Conservation (phyloP, 1,140 invertebrate genomes). For the Dendroctonus valens region DNA sequence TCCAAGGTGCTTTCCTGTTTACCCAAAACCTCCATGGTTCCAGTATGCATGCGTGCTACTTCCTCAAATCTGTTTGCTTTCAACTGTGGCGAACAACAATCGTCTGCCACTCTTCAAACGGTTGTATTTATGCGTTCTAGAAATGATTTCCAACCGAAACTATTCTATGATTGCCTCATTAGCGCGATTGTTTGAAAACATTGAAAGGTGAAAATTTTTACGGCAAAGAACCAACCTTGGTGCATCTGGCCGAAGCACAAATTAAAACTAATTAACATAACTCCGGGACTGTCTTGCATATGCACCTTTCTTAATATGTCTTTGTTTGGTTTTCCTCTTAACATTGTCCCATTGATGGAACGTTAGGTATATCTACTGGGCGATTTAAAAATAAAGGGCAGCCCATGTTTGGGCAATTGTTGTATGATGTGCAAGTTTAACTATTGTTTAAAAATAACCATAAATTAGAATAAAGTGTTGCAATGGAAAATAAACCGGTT, state of each 20-base stretch:
- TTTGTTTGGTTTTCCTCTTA: conserved; percentile 29
- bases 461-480: not conserved
- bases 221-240: conserved; percentile 1
- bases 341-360: conserved; percentile 26
- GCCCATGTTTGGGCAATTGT: not conserved
- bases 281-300: conserved; percentile 24
- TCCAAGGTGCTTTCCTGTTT: conserved; percentile 19
- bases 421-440: not conserved
- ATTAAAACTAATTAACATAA: conserved; percentile 35
- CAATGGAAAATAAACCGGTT: not conserved
- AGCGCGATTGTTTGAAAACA: not conserved
- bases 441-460: not conserved
- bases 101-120: not conserved
- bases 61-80: conserved; percentile 20
- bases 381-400: conserved; percentile 1
- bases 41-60: conserved; percentile 12
- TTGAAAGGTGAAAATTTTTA: conserved; percentile 15
- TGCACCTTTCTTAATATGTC: conserved; percentile 30
- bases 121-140: not conserved
- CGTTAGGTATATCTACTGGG: conserved; percentile 9
- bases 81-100: conserved; percentile 9
- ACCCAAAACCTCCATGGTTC: conserved; percentile 10
- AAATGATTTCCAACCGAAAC: not conserved
- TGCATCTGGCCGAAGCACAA: conserved; percentile 27
- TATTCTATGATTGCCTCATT: not conserved